Evolutionary conservation across 2,888 invertebrate genomes (phyloP).

Genomic region (Dysmachus trigonus): DNA sequence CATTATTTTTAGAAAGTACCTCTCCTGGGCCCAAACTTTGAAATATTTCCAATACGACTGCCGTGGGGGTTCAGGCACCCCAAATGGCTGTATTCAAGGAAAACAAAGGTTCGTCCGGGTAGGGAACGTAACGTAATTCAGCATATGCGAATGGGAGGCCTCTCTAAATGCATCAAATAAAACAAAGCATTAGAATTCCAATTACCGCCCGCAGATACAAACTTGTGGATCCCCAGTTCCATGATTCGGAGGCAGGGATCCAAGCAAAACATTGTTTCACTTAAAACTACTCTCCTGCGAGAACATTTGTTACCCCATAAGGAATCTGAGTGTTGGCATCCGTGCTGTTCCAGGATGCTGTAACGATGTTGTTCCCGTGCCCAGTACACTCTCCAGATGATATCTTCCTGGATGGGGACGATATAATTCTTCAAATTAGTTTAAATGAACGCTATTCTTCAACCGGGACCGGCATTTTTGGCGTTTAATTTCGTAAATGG

Average conservation of each 20-base stretch:
- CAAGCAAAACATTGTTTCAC: conserved; percentile 29
- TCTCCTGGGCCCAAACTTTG: neutral
- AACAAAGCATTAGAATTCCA: neutral
- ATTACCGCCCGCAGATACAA: neutral
- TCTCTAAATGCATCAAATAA: conserved; percentile 13
- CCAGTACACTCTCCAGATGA: neutral
- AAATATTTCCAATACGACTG: neutral
- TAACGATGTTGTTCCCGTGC: conserved; percentile 20
- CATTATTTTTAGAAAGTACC: neutral
- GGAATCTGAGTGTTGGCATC: neutral
- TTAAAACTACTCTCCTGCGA: conserved; percentile 38
- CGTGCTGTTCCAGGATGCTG: neutral
- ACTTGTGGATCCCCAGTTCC: neutral
- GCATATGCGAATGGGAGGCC: conserved; percentile 6
- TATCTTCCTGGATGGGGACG: conserved; percentile 1
- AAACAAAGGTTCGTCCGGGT: neutral
- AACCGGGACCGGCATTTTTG: conserved; percentile 11
- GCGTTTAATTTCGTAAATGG: conserved; percentile 37
- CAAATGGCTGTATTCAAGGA: neutral
- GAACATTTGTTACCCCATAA: conserved; percentile 35
- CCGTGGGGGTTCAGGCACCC: neutral
- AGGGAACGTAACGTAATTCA: neutral
- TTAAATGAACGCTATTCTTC: conserved; percentile 13
- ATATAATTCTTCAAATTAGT: conserved; percentile 39
- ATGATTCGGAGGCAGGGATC: neutral